phyloP scores from a whole-genome alignment of 2,888 invertebrate species.

The Trachelus iudaicus region DNA sequence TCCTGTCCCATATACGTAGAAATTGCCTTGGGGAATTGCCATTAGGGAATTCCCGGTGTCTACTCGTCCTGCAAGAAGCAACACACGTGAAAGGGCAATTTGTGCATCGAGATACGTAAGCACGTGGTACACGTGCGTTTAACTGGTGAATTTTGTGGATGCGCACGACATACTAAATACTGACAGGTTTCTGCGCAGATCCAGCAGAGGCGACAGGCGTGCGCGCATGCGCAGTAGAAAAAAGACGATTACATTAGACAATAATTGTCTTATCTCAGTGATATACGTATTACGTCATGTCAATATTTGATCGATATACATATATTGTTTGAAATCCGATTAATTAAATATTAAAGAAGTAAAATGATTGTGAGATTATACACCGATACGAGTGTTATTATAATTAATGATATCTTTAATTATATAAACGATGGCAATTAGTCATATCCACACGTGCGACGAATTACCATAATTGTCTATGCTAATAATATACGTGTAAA shows the following conservation, averaged over 20 bases:
- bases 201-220: too few relatives aligned
- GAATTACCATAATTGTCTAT: background rate
- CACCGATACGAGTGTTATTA: background rate
- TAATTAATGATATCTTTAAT: background rate
- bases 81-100: background rate
- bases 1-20: background rate
- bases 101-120: background rate
- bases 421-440: background rate
- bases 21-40: slow-evolving; percentile 4
- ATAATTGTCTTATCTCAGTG: too few relatives aligned
- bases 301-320: background rate
- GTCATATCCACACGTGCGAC: background rate
- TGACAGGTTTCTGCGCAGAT: background rate
- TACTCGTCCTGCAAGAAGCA: background rate
- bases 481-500: background rate
- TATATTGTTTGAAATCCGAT: background rate
- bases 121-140: background rate
- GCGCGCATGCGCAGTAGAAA: too few relatives aligned
- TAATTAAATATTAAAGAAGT: background rate
- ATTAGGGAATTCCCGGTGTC: background rate
- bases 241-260: too few relatives aligned
- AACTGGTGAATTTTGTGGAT: background rate
- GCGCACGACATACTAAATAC: background rate
- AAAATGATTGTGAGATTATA: background rate
- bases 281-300: background rate